phyloP scores from a whole-genome alignment of 2,797 vertebrate genomes.

The Ficedula albicollis region DNA sequence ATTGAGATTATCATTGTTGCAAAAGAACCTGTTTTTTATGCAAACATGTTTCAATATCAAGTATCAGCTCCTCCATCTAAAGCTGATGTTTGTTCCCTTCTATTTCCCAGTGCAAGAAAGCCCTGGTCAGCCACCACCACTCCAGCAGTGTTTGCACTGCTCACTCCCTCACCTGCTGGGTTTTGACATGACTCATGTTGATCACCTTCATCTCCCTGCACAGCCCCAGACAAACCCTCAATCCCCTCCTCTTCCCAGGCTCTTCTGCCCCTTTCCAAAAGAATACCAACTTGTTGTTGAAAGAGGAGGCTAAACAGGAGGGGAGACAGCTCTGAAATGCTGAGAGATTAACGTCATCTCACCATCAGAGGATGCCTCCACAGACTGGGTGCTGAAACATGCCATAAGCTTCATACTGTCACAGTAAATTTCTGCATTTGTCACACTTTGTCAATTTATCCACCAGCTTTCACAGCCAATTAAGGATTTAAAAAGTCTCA shows the following conservation, averaged over 20 bases:
- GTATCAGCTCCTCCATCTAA: background rate
- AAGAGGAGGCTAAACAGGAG: background rate
- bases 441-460: background rate
- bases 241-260: background rate
- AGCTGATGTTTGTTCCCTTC: background rate
- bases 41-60: background rate
- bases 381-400: background rate
- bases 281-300: background rate
- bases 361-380: background rate
- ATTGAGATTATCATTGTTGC: background rate
- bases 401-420: background rate
- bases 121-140: background rate
- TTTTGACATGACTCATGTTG: fast-evolving
- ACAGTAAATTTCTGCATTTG: background rate
- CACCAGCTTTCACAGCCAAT: background rate
- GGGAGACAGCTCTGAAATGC: background rate
- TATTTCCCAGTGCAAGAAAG: background rate
- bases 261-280: background rate
- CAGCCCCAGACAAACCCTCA: background rate
- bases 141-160: background rate
- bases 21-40: background rate
- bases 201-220: background rate
- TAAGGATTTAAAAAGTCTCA: background rate
- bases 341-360: background rate
- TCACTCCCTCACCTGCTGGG: background rate